These are phyloP conservation scores for Coenonympha glycerion DNA, from an alignment of 2,888 invertebrate species.

Conservation along the genomic window DNA sequence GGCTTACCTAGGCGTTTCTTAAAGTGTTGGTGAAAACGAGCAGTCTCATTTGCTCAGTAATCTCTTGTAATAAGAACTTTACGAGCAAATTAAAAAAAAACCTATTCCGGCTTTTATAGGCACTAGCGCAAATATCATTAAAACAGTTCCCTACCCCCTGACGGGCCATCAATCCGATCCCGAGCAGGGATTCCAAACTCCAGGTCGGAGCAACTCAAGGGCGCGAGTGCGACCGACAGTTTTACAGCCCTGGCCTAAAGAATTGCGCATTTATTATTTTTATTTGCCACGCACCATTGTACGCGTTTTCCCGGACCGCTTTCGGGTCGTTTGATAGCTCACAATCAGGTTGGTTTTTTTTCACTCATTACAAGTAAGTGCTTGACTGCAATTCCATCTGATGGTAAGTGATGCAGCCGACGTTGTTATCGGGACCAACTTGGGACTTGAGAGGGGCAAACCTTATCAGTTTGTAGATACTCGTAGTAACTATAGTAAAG, in stretches of 20 bases:
- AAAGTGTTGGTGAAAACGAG: no score
- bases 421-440: no score
- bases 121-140: slow-evolving; percentile 34
- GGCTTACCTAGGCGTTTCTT: no score
- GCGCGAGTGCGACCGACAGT: slow-evolving; percentile 61
- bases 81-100: background rate
- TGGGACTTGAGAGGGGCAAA: no score
- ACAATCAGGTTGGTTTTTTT: no score
- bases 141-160: slow-evolving; percentile 34
- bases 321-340: slow-evolving; percentile 47
- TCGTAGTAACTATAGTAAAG: no score
- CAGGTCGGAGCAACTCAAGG: slow-evolving; percentile 46
- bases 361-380: no score
- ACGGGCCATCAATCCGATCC: slow-evolving; percentile 40
- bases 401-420: no score
- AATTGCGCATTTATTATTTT: slow-evolving; percentile 73
- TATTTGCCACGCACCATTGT: slow-evolving; percentile 61
- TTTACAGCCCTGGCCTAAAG: slow-evolving; percentile 68
- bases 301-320: slow-evolving; percentile 42
- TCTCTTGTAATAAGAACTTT: background rate
- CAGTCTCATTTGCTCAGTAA: no score
- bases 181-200: slow-evolving; percentile 41
- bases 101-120: background rate
- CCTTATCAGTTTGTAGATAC: no score
- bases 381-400: no score